Evolutionary conservation across 2,888 invertebrate species (phyloP).

Genomic region (Trimorus sp.): DNA sequence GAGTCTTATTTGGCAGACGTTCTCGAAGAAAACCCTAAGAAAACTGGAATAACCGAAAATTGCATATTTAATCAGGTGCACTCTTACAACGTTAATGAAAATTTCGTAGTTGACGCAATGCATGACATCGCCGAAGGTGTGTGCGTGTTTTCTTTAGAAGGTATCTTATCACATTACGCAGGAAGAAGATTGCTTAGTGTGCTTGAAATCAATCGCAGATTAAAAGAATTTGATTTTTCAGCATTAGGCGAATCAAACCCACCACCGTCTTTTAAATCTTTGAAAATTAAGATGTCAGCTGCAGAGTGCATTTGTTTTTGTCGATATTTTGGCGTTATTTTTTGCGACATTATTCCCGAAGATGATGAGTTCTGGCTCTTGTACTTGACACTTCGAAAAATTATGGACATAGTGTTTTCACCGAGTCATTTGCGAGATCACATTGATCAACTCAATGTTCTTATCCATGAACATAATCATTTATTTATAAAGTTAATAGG

Average conservation of each 20-base stretch:
- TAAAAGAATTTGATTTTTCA: slow-evolving; percentile 8
- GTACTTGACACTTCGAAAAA: slow-evolving; percentile 21
- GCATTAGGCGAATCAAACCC: slow-evolving; percentile 4
- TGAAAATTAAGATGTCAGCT: slow-evolving; percentile 13
- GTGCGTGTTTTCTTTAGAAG: not conserved
- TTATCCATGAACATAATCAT: slow-evolving; percentile 1
- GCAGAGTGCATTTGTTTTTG: slow-evolving; percentile 4
- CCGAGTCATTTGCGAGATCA: slow-evolving; percentile 3
- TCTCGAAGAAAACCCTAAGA: not conserved
- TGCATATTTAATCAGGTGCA: no score
- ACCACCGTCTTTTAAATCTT: slow-evolving; percentile 12
- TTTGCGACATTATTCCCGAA: slow-evolving; percentile 8
- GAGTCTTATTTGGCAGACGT: slow-evolving; percentile 1
- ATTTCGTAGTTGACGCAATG: no score
- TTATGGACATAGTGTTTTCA: slow-evolving; percentile 18
- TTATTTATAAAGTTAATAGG: not conserved
- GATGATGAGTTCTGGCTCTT: slow-evolving; percentile 21
- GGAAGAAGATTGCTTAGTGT: no score
- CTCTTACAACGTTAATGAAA: no score
- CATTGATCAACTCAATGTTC: slow-evolving; percentile 4
- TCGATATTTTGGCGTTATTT: slow-evolving; percentile 21
- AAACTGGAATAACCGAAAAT: no score
- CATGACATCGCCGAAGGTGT: no score
- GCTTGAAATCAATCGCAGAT: slow-evolving; percentile 11
- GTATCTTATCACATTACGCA: not conserved